phyloP scores from a whole-genome alignment of 2,888 invertebrate genomes.

The Plemyria rubiginata region DNA sequence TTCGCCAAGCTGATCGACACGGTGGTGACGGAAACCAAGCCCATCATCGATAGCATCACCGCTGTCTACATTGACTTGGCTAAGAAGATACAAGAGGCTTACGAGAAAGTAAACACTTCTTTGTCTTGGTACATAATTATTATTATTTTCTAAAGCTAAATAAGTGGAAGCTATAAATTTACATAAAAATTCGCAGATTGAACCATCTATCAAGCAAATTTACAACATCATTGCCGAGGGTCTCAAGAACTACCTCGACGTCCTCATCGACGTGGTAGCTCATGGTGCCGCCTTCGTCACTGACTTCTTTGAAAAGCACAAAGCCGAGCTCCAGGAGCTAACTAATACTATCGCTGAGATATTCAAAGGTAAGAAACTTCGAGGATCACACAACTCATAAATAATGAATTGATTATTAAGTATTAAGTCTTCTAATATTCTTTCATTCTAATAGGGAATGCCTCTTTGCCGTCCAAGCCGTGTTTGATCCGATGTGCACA shows the following conservation, averaged over 20 bases:
- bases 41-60: slow-evolving; percentile 60
- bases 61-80: slow-evolving; percentile 50
- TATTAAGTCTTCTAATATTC: too few species aligned
- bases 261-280: slow-evolving; percentile 75
- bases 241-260: slow-evolving; percentile 68
- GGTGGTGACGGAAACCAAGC: slow-evolving; percentile 57
- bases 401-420: too few species aligned
- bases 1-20: slow-evolving; percentile 67
- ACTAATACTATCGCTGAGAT: slow-evolving; percentile 80
- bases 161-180: too few species aligned
- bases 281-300: slow-evolving; percentile 80
- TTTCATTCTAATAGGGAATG: too few species aligned
- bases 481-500: not conserved
- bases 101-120: slow-evolving; percentile 58
- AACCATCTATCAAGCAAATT: slow-evolving; percentile 66
- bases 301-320: slow-evolving; percentile 86
- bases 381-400: too few species aligned
- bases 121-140: too few species aligned
- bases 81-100: slow-evolving; percentile 62
- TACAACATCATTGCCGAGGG: slow-evolving; percentile 65
- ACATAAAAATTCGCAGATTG: slow-evolving; percentile 53
- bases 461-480: too few species aligned
- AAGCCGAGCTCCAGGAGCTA: slow-evolving; percentile 87
- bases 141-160: too few species aligned
- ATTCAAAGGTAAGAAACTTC: slow-evolving; percentile 70